Conservation (phyloP, 1,140 invertebrate genomes). For the Goniozus legneri region DNA sequence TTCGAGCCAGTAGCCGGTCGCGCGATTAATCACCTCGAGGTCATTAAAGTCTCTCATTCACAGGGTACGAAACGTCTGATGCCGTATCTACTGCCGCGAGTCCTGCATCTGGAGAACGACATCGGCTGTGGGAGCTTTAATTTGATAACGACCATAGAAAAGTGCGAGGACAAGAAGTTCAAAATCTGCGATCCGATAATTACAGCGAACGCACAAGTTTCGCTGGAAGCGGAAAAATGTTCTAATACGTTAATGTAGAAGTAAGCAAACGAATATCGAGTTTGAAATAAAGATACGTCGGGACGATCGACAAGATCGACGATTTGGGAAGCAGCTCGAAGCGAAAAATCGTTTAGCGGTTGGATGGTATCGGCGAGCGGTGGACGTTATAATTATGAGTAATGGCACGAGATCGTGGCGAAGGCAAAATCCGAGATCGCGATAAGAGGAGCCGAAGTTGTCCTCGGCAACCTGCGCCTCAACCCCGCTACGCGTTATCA, state of each 20-base stretch:
- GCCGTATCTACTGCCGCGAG: background rate
- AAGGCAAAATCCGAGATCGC: conserved; percentile 34
- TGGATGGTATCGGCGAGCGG: conserved; percentile 28
- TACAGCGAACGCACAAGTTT: background rate
- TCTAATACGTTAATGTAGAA: conserved; percentile 1
- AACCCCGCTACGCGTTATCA: conserved; percentile 32
- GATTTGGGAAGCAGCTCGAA: background rate
- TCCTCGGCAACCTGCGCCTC: conserved; percentile 19
- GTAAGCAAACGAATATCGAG: conserved; percentile 12
- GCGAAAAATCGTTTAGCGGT: conserved; percentile 30
- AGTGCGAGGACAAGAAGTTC: conserved; percentile 1
- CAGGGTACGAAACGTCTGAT: background rate
- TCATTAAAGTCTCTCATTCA: too few relatives aligned
- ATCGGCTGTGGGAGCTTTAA: conserved; percentile 9
- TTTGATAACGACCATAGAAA: conserved; percentile 5
- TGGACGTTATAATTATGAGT: conserved; percentile 32
- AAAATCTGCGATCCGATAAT: conserved; percentile 9
- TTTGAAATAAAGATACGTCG: background rate
- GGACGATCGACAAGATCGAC: conserved; percentile 7
- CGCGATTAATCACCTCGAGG: too few relatives aligned
- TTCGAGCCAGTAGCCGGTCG: too few relatives aligned
- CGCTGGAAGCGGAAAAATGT: conserved; percentile 6
- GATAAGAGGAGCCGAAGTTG: conserved; percentile 28
- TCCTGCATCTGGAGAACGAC: conserved; percentile 1
- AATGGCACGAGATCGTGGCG: conserved; percentile 36